These are phyloP conservation scores for Acleris cristana DNA, from an alignment of 2,888 invertebrate species.

Conservation along the genomic window DNA sequence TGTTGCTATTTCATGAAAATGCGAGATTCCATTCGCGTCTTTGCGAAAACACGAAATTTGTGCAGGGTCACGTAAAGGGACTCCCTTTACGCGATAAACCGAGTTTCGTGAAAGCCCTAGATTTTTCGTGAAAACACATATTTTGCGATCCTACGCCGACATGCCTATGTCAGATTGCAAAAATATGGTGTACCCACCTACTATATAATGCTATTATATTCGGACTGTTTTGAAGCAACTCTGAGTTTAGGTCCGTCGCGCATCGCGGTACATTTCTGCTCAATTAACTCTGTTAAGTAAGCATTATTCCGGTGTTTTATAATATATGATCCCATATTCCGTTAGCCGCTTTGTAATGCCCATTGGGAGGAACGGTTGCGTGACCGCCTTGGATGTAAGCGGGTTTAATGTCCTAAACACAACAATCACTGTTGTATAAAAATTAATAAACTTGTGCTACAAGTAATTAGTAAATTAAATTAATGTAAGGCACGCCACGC, in stretches of 20 bases:
- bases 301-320: conserved; percentile 1
- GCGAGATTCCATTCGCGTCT: no score
- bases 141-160: no score
- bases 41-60: no score
- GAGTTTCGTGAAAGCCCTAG: no score
- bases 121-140: no score
- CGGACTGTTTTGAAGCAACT: no score
- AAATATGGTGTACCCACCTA: not conserved
- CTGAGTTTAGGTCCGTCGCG: not conserved
- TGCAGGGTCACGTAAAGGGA: no score
- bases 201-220: not conserved
- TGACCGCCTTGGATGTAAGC: not conserved
- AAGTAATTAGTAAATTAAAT: not conserved
- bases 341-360: not conserved
- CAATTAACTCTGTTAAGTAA: conserved; percentile 7
- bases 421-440: not conserved
- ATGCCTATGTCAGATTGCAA: no score
- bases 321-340: not conserved
- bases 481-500: no score
- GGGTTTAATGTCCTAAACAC: not conserved
- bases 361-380: not conserved
- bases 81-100: no score
- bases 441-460: not conserved
- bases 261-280: not conserved
- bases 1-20: no score